Conservation (phyloP, 2,797 vertebrate genomes). For the Nasua narica region DNA sequence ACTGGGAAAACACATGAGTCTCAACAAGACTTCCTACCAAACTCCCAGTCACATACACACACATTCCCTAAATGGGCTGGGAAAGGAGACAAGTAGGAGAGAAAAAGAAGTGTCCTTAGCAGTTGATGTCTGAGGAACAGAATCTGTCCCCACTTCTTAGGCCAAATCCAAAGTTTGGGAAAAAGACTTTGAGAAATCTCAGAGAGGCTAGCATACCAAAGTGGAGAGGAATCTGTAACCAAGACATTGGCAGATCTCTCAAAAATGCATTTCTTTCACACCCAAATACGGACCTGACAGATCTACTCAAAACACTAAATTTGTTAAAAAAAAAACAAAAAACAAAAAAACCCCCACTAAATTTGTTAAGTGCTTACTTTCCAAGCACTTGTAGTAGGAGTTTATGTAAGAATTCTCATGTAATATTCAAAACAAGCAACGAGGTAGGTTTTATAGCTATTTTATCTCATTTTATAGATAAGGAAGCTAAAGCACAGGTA, state of each 20-base stretch:
- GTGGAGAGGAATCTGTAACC: background rate
- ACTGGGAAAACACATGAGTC: background rate
- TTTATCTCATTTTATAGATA: background rate
- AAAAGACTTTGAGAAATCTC: background rate
- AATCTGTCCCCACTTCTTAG: background rate
- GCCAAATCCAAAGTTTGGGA: background rate
- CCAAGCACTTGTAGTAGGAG: background rate
- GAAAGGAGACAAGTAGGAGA: background rate
- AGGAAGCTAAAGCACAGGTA: background rate
- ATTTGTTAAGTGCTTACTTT: background rate
- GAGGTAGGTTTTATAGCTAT: background rate
- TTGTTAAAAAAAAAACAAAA: too few species aligned
- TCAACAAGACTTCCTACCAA: background rate
- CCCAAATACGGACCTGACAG: background rate
- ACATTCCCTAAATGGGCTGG: background rate
- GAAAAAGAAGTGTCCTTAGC: background rate
- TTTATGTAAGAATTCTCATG: background rate
- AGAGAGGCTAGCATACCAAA: background rate
- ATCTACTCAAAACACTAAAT: background rate
- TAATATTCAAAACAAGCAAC: background rate
- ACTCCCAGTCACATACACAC: background rate
- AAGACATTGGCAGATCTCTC: background rate
- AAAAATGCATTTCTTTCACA: slow-evolving; percentile 30
- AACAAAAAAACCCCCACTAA: too few species aligned
- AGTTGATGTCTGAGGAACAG: background rate